These are phyloP conservation scores for Hedya salicella DNA, from an alignment of 2,888 invertebrate genomes.

Conservation along the genomic window DNA sequence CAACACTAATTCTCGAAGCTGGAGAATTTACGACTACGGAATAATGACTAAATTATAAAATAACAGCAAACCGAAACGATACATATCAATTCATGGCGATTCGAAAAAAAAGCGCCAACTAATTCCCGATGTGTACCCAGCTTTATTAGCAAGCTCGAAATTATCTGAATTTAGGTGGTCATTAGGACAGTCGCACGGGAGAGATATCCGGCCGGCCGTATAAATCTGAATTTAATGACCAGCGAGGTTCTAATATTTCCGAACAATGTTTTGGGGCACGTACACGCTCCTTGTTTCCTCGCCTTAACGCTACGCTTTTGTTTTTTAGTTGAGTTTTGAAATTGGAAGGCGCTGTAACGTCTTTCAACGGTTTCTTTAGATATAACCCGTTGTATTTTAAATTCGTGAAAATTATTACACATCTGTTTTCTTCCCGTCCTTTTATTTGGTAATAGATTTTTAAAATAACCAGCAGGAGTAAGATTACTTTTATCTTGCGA, in stretches of 20 bases:
- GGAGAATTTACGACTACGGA: no score
- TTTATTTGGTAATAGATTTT: no score
- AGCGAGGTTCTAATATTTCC: slow-evolving; percentile 72
- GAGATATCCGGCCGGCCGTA: slow-evolving; percentile 80
- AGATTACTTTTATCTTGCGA: no score
- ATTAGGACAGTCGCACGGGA: slow-evolving; percentile 83
- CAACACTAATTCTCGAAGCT: no score
- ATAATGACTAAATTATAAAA: neutral
- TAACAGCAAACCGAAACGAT: neutral
- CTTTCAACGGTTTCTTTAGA: neutral
- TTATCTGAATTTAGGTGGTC: slow-evolving; percentile 85
- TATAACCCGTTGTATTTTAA: neutral
- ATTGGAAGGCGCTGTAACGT: slow-evolving; percentile 16
- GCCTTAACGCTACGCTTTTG: slow-evolving; percentile 25
- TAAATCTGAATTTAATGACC: slow-evolving; percentile 85
- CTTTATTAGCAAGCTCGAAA: slow-evolving; percentile 77
- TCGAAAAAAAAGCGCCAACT: slow-evolving; percentile 9
- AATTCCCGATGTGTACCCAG: slow-evolving; percentile 46
- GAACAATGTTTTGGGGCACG: slow-evolving; percentile 74
- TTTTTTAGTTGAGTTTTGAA: slow-evolving; percentile 26
- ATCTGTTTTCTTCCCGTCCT: no score
- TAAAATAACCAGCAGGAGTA: no score
- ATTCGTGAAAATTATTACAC: no score
- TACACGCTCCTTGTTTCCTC: slow-evolving; percentile 21
- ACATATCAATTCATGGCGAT: slow-evolving; percentile 1